phyloP scores from a whole-genome alignment of 1,140 invertebrate species.

The Drosophila nannoptera region DNA sequence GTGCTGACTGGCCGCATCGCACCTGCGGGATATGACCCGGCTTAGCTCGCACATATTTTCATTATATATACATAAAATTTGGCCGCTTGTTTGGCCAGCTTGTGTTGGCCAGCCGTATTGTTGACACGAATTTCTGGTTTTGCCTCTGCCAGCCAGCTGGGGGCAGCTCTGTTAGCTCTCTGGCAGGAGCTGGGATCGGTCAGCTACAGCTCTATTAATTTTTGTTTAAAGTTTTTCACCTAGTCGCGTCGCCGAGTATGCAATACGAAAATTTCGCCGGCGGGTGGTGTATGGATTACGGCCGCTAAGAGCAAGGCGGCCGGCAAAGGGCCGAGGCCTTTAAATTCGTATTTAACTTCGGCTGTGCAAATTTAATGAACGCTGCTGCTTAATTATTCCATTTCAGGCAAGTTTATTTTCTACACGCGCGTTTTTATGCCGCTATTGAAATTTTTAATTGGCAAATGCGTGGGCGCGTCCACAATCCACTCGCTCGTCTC shows the following conservation, averaged over 20 bases:
- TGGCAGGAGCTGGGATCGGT: not conserved
- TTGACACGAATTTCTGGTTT: conserved; percentile 28
- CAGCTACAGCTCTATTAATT: conserved; percentile 49
- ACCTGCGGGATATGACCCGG: conserved; percentile 35
- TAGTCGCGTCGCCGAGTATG: conserved; percentile 25
- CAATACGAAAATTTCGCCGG: conserved; percentile 5
- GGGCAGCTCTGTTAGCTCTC: no score
- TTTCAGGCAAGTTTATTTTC: conserved; percentile 71
- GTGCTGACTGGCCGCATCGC: conserved; percentile 13
- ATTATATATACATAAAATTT: conserved; percentile 50
- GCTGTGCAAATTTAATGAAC: conserved; percentile 67
- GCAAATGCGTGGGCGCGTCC: conserved; percentile 75
- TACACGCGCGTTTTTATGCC: conserved; percentile 75
- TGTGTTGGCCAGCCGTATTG: conserved; percentile 17
- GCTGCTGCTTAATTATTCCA: conserved; percentile 73
- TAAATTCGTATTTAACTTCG: conserved; percentile 65
- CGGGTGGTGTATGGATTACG: conserved; percentile 2
- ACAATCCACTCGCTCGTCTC: conserved; percentile 57
- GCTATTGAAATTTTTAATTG: conserved; percentile 77
- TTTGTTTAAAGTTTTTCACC: conserved; percentile 30
- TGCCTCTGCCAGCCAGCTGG: not conserved
- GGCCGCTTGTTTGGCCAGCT: conserved; percentile 20
- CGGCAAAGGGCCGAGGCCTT: conserved; percentile 16
- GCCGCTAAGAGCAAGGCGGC: not conserved
- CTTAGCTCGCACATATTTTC: conserved; percentile 4